phyloP scores from a whole-genome alignment of 2,888 invertebrate genomes.

The Elegia similella region DNA sequence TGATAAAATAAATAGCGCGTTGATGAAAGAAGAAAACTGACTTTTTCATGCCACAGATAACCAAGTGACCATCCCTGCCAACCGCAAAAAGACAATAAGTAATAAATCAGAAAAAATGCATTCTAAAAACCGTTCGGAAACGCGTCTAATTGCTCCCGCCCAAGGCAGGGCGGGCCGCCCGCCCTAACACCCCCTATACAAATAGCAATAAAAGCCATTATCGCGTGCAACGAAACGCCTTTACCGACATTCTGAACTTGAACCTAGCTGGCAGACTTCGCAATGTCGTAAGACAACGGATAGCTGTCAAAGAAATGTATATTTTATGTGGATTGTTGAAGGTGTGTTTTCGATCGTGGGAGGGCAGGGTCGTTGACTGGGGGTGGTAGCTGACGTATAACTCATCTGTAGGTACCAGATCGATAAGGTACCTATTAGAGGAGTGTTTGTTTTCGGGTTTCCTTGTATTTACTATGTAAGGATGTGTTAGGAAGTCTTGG shows the following conservation, averaged over 20 bases:
- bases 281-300: constrained; percentile 66
- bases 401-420: constrained; percentile 73
- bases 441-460: constrained; percentile 52
- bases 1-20: background rate
- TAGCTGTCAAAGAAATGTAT: constrained; percentile 46
- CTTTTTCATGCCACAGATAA: background rate
- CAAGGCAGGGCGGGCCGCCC: constrained; percentile 63
- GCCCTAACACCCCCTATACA: constrained; percentile 39
- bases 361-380: constrained; percentile 52
- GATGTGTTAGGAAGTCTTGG: background rate
- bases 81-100: constrained; percentile 63
- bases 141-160: constrained; percentile 73
- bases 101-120: constrained; percentile 55
- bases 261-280: constrained; percentile 60
- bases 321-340: constrained; percentile 13
- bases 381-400: constrained; percentile 62
- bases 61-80: background rate
- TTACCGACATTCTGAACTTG: constrained; percentile 37
- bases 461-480: constrained; percentile 16
- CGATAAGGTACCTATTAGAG: constrained; percentile 67
- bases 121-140: constrained; percentile 61
- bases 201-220: constrained; percentile 56
- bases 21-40: background rate
- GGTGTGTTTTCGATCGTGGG: constrained; percentile 23
- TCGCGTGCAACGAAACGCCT: constrained; percentile 39